phyloP scores from a whole-genome alignment of 2,888 invertebrate species.

The Luperina testacea region DNA sequence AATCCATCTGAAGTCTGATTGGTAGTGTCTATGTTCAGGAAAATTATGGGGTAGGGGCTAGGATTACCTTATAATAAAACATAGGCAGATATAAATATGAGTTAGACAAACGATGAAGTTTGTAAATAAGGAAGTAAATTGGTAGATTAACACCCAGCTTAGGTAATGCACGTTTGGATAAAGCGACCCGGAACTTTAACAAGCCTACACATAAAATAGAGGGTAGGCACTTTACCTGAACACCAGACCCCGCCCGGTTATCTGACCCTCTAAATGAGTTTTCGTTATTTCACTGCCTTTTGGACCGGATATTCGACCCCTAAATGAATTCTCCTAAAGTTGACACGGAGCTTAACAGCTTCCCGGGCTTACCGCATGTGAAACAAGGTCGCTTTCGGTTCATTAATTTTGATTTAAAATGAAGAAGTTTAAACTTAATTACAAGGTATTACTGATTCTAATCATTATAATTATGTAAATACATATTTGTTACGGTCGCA shows the following conservation, averaged over 20 bases:
- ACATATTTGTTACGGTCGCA: too few species aligned
- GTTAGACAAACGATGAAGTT: neutral
- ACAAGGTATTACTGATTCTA: neutral
- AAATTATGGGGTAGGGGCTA: neutral
- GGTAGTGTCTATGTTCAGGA: neutral
- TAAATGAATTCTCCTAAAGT: constrained; percentile 64
- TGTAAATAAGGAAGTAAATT: constrained; percentile 30
- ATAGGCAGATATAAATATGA: neutral
- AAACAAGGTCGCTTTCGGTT: constrained; percentile 46
- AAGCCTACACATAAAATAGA: constrained; percentile 36
- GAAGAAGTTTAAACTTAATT: constrained; percentile 22
- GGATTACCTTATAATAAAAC: neutral
- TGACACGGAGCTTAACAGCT: constrained; percentile 63
- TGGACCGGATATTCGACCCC: constrained; percentile 60
- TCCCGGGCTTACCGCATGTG: constrained; percentile 43
- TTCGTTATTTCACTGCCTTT: constrained; percentile 64
- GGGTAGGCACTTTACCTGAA: constrained; percentile 56
- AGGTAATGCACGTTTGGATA: constrained; percentile 14
- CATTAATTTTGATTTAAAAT: constrained; percentile 58
- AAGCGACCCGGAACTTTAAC: constrained; percentile 19
- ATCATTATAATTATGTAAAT: too few species aligned
- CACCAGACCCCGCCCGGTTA: constrained; percentile 53
- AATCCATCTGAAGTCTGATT: neutral
- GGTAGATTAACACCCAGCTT: constrained; percentile 36
- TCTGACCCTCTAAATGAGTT: constrained; percentile 68